Evolutionary conservation across 1,140 invertebrate genomes (phyloP), one percentile per base, ranked within the genome.

Genomic region (Archivesica marissinica): DNA sequence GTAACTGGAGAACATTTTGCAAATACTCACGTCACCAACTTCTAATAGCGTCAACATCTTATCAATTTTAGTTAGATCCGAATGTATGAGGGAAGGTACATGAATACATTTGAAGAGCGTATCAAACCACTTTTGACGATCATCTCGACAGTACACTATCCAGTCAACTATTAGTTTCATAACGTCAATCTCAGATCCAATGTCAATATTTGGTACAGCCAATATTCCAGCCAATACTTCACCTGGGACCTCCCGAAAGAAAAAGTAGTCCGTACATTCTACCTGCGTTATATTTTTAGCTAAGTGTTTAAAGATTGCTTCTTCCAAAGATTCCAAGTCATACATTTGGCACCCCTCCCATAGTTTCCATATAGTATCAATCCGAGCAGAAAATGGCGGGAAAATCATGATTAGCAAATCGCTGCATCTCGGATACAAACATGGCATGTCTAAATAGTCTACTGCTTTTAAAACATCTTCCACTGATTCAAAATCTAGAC

Each of bases 371-470:
- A 64, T 2, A 1, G 11, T n/a, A 25, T 64, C 59, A 6, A 64
- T 35, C 13, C 38, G 13, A 1, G 15, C 23, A 35, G 30, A 64
- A 64, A 64, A 64, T 64, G 59, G 25, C 30, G 59, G 59, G 13
- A 64, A 35, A 13, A 64, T 2, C 3, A 35, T 35, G 3, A 35
- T 64, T 3, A 64, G 59, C 59, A 64, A 35, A 15, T 64, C 59
- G 15, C 30, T 35, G 59, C 59, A 64, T 35, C 59, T 33, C 4
- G 2, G 59, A 64, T 64, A 64, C 20, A 64, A 17, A 64, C 59
- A 64, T 4, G 59, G 59, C 59, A 64, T 64, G 38, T 64, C 59
- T 4, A 64, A 25, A 64, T 64, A 64, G n/a, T 64, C 59, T 35
- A 35, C n/a, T 17, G 25, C 28, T 20, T 64, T 64, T 35, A 64